phyloP scores from a whole-genome alignment of 2,113 vertebrate species.

The Strix uralensis region DNA sequence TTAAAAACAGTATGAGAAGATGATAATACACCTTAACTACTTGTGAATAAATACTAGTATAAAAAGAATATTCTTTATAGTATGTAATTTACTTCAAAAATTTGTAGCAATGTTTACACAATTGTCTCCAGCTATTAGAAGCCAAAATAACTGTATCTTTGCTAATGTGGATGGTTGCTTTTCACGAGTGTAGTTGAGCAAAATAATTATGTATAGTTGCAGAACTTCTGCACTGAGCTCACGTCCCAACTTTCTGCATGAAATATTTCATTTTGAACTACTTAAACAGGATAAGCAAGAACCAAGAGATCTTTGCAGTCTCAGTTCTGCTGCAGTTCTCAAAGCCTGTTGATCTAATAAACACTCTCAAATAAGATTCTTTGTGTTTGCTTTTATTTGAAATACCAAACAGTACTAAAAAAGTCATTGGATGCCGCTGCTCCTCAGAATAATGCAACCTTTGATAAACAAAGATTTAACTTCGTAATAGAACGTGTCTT shows the following conservation, averaged over 20 bases:
- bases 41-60: neutral
- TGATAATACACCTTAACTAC: slow-evolving; percentile 29
- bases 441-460: neutral
- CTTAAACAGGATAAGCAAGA: neutral
- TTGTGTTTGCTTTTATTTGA: neutral
- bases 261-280: neutral
- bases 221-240: neutral
- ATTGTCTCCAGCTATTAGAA: neutral
- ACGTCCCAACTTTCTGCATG: accelerated
- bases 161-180: neutral
- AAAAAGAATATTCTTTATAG: neutral
- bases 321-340: neutral
- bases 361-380: too few species aligned
- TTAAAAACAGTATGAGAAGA: slow-evolving; percentile 41
- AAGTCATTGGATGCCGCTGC: accelerated
- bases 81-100: neutral
- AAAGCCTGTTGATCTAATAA: neutral
- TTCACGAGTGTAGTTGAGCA: neutral
- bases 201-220: neutral
- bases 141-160: neutral
- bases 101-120: neutral
- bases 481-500: too few species aligned
- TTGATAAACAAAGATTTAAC: neutral
- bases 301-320: neutral
- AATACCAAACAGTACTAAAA: neutral